A percentile compares a stretch with the other conserved stretches of the same genome.
Conservation (phyloP, 2,888 invertebrate species). For the Biston betularia region DNA sequence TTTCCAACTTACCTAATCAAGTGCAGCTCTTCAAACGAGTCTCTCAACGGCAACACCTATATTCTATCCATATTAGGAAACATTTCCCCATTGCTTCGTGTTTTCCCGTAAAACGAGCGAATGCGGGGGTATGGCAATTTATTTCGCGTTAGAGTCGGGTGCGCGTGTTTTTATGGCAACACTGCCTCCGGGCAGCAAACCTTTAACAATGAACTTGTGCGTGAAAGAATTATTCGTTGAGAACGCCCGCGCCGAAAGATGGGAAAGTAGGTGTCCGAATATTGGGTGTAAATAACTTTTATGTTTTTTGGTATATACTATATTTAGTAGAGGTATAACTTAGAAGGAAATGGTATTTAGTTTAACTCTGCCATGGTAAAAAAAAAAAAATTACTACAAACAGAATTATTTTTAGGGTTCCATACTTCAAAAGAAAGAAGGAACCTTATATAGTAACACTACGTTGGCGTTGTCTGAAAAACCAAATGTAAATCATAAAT, state of each 20-base stretch:
- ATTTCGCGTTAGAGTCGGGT: constrained; percentile 29
- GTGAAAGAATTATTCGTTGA: constrained; percentile 41
- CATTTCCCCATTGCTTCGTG: constrained; percentile 19
- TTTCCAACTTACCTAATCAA: constrained; percentile 12
- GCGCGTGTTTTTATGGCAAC: constrained; percentile 37
- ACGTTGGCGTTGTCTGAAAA: no score
- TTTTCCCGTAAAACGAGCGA: constrained; percentile 25
- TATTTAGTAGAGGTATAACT: background rate
- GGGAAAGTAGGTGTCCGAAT: constrained; percentile 13
- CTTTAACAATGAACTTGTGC: constrained; percentile 42
- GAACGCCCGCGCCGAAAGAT: constrained; percentile 28
- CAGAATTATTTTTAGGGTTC: no score
- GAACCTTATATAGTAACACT: no score
- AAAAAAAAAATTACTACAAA: no score
- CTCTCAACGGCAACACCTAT: constrained; percentile 12
- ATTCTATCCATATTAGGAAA: constrained; percentile 17
- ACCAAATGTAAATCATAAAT: no score
- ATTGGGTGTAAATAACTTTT: constrained; percentile 16
- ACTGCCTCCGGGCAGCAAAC: constrained; percentile 35
- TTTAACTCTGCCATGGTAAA: no score
- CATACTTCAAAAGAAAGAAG: no score
- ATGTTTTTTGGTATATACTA: constrained; percentile 4
- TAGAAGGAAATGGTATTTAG: no score
- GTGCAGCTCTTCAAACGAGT: constrained; percentile 22
- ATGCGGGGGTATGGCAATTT: constrained; percentile 25